Base-by-base conservation (phyloP, 2,797 vertebrate genomes). In the Chiroxiphia lanceolata region DNA sequence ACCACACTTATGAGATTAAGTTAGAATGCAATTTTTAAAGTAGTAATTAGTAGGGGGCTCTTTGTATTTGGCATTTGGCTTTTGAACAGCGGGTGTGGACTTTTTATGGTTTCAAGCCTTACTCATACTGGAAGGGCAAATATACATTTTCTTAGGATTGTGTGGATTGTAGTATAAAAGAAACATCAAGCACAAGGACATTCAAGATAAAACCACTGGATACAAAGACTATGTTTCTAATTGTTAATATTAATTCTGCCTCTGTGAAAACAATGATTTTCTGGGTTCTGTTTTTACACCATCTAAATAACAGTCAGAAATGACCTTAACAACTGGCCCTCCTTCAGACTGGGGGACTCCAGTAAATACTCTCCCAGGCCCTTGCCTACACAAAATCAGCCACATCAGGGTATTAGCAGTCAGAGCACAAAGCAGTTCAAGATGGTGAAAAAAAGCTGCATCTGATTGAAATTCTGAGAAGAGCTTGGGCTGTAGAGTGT, bases 121-220 rank as follows among this genome's bases (percentile, higher is more conserved):
- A 33, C 3, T 59, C 7, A 29, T 10, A n/a, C 13, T 17, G 31
- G 4, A 15, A 72, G 20, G 36, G 14, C 16, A 72, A 71, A 77
- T 22, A 64, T n/a, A 56, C 6, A 16, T 90, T 82, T 78, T 53
- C 33, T 7, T 48, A 75, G n/a, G 27, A 48, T 69, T 83, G n/a
- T 53, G 21, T 91, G 45, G 11, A 20, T 15, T 86, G 18, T 40
- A 59, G 7, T 38, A 63, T 33, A 53, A 89, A 69, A 61, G 6
- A 89, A 87, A 40, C 4, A 31, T 25, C 26, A 81, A 83, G 31
- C 9, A 60, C 4, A 42, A 34, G 36, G 15, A 29, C 0, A 0
- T 68, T 80, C 54, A 83, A 51, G 40, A 47, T 33, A 33, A 80
- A 71, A 68, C 13, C 4, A 31, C 13, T 63, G 57, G 13, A 70